These are phyloP conservation scores for Amblyornis subalaris DNA, from an alignment of 2,113 vertebrate genomes.

Conservation along the genomic window DNA sequence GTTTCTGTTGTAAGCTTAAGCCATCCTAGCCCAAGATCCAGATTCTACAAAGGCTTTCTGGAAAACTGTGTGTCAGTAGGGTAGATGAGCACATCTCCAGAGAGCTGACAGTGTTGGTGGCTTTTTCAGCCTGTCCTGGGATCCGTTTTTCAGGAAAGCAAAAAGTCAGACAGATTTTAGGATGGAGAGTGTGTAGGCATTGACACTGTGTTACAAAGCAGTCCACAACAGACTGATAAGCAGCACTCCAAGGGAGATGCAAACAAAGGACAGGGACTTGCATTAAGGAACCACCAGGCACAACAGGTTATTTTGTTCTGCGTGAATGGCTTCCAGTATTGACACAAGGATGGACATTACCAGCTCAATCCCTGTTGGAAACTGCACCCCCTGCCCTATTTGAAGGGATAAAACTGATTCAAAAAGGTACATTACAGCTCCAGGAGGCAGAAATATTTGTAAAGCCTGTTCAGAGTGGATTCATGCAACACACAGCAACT, in stretches of 20 bases:
- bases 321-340: background rate
- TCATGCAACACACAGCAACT: background rate
- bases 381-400: fast-evolving
- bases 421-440: background rate
- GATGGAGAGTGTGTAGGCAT: background rate
- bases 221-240: background rate
- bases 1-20: background rate
- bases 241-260: background rate
- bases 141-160: background rate
- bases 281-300: background rate
- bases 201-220: background rate
- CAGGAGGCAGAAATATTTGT: background rate
- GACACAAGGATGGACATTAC: background rate
- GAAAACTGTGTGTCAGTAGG: background rate
- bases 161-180: background rate
- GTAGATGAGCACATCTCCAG: background rate
- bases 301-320: background rate
- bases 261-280: background rate
- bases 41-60: background rate
- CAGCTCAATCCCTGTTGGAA: background rate
- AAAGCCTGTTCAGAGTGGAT: background rate
- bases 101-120: background rate
- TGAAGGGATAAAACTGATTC: background rate
- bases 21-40: background rate
- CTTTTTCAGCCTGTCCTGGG: background rate